Evolutionary conservation across 1,140 invertebrate genomes (phyloP).

Genomic region (Notospermus geniculatus): DNA sequence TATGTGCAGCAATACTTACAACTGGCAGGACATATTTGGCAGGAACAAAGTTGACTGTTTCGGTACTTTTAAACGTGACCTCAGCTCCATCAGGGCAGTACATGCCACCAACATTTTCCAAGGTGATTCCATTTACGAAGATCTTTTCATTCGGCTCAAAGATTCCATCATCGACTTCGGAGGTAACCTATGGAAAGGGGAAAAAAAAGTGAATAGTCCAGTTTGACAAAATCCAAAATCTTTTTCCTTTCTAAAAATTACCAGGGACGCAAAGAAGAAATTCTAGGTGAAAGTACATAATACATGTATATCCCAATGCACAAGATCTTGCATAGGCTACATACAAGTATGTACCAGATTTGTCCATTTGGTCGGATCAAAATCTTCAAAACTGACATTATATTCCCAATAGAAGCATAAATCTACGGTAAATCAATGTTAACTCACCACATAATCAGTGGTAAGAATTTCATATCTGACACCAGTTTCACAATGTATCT

Average conservation of each 20-base stretch:
- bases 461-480: constrained; percentile 1
- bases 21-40: neutral
- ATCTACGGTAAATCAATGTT: too few species aligned
- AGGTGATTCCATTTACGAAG: neutral
- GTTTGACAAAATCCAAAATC: too few species aligned
- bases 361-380: too few species aligned
- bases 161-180: constrained; percentile 6
- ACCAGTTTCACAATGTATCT: neutral
- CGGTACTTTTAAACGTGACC: neutral
- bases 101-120: constrained; percentile 1
- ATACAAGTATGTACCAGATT: too few species aligned
- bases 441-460: neutral
- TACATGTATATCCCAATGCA: too few species aligned
- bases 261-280: too few species aligned
- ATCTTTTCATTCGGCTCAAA: constrained; percentile 10
- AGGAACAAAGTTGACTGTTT: constrained; percentile 2
- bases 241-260: too few species aligned
- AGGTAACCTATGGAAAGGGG: neutral
- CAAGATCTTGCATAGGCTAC: too few species aligned
- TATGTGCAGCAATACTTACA: neutral
- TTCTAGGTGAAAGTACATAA: too few species aligned
- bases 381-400: too few species aligned
- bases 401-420: too few species aligned
- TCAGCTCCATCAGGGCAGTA: neutral
- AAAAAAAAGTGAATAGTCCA: too few species aligned